Base-by-base conservation (phyloP, 1,140 invertebrate genomes). In the Magallana angulata region DNA sequence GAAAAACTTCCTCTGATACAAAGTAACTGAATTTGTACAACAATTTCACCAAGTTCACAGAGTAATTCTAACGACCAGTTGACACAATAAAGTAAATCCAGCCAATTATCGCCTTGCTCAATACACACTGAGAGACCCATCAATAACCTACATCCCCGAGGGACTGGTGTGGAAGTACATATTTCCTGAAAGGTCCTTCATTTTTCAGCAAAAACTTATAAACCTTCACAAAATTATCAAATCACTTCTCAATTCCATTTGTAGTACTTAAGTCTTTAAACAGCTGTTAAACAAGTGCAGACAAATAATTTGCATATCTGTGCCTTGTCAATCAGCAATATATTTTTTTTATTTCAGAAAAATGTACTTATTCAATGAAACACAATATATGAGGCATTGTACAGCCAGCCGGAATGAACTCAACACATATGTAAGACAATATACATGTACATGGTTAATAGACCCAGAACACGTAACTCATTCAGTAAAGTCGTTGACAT, bases 151-250 rank as follows among this genome's bases (percentile, higher is more conserved):
- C 68, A 18, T 76, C 68, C 24, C 24, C 4, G 24, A 30, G 68
- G 24, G 68, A 30, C 7, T 76, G 68, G 56, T 12, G 81, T 82
- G 48, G 18, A 82, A 82, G 18, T 82, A 82, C 81, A 82, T 82
- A 58, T 82, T 82, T 11, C 36, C 81, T 14, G 81, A 82, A 57
- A 82, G 18, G 18, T 82, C 81, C 81, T 58, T 82, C 81, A 82
- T 82, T 14, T 56, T 82, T 82, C 68, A 3, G 11, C 30, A 48
- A 30, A 36, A 76, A 68, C 64, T 68, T 24, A 18, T 7, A 76
- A 76, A 36, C 36, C 24, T 76, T 30, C n/a, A 24, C 24, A 30
- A 30, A 30, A 36, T 30, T 9, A 12, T 11, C n/a, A 24, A 8
- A 30, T 30, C 24, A 30, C 68, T 9, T 30, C 24, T 30, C 36